A percentile compares a stretch with the other conserved stretches of the same genome.
phyloP scores from a whole-genome alignment of 2,888 invertebrate species.

The Galerucella pusilla region DNA sequence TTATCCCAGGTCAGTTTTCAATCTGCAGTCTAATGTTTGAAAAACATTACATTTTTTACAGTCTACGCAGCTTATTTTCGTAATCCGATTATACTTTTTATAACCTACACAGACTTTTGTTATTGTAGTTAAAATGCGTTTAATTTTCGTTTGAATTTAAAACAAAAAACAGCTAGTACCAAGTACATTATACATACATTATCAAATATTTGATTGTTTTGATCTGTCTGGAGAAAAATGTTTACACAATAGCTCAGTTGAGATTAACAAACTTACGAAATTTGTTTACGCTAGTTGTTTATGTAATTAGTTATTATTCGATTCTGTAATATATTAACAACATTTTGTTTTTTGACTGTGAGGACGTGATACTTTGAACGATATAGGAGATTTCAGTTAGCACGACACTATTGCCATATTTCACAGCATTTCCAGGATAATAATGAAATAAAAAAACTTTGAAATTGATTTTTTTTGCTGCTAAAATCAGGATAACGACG shows the following conservation, averaged over 20 bases:
- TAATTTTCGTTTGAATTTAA: background rate
- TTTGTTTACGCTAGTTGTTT: conserved; percentile 32
- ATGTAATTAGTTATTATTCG: conserved; percentile 27
- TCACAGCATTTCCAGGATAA: background rate
- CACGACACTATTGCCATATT: conserved; percentile 9
- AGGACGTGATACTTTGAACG: conserved; percentile 11
- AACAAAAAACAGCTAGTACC: background rate
- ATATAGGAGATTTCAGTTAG: background rate
- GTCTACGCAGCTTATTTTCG: background rate
- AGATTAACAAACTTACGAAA: conserved; percentile 26
- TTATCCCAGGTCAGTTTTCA: background rate
- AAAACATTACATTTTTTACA: background rate
- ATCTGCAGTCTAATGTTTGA: background rate
- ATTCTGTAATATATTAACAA: conserved; percentile 27
- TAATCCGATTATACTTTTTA: background rate
- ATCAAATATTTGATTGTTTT: conserved; percentile 30
- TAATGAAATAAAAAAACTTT: background rate
- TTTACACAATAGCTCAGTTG: conserved; percentile 19
- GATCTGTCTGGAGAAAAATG: conserved; percentile 25
- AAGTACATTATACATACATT: conserved; percentile 4
- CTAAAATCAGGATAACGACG: too few species aligned
- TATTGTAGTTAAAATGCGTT: background rate
- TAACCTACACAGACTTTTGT: background rate
- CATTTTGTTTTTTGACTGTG: conserved; percentile 26
- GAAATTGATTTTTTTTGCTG: too few species aligned